A percentile compares a stretch with the other conserved stretches of the same genome.
Conservation (phyloP, 2,888 invertebrate genomes). For the Nudaria mundana region DNA sequence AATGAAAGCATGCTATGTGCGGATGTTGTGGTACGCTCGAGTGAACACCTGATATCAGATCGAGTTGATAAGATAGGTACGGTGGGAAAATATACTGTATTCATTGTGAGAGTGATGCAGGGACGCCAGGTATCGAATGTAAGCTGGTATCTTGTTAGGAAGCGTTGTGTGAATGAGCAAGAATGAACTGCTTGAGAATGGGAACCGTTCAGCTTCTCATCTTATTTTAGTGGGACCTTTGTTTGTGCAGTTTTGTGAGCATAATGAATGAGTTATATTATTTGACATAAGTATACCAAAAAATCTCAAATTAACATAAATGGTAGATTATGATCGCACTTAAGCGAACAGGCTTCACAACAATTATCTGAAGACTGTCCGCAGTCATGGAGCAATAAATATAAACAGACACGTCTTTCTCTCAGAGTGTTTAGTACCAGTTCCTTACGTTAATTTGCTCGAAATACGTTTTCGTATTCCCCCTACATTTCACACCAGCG, state of each 20-base stretch:
- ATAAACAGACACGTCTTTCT: no score
- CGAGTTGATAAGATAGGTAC: conserved; percentile 54
- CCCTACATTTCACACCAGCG: no score
- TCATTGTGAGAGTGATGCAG: conserved; percentile 27
- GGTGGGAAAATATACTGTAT: conserved; percentile 44
- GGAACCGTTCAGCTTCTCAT: conserved; percentile 3
- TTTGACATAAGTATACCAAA: no score
- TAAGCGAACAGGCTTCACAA: no score
- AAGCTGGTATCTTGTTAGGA: conserved; percentile 17
- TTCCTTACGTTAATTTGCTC: no score
- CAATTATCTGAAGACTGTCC: no score
- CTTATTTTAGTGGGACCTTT: background rate
- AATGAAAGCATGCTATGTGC: conserved; percentile 34
- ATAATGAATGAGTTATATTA: background rate
- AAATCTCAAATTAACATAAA: no score
- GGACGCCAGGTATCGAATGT: conserved; percentile 21
- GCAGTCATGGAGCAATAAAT: no score
- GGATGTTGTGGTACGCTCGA: conserved; percentile 53
- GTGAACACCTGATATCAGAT: conserved; percentile 52
- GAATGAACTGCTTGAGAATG: conserved; percentile 5
- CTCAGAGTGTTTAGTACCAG: no score
- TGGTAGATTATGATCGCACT: no score
- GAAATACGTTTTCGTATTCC: no score
- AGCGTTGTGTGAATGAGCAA: conserved; percentile 15
- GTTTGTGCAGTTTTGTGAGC: background rate